Evolutionary conservation across 2,797 vertebrate species (phyloP).

Genomic region (Diceros bicornis): DNA sequence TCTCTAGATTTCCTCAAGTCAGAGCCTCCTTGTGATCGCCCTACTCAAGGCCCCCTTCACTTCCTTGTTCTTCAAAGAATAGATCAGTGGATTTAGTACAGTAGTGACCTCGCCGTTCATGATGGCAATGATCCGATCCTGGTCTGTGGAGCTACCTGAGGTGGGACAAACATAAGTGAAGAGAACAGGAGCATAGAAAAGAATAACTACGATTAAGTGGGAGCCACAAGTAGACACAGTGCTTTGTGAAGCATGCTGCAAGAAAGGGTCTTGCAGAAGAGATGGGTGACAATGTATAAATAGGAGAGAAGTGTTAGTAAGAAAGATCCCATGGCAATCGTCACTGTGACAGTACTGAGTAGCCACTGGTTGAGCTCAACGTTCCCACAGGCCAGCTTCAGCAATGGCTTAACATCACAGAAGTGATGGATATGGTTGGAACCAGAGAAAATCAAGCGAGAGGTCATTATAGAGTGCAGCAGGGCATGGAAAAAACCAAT

Average conservation of each 20-base stretch:
- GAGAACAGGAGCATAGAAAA: conserved; percentile 73
- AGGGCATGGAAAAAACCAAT: conserved; percentile 75
- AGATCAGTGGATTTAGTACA: conserved; percentile 81
- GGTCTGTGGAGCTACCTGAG: conserved; percentile 49
- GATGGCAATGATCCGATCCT: conserved; percentile 68
- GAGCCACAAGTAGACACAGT: conserved; percentile 80
- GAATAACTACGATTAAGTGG: conserved; percentile 73
- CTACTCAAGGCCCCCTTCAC: conserved; percentile 66
- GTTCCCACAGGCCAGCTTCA: conserved; percentile 77
- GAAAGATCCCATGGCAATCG: conserved; percentile 47
- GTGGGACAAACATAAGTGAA: conserved; percentile 69
- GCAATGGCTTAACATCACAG: conserved; percentile 81
- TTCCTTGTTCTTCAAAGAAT: conserved; percentile 80
- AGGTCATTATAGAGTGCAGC: conserved; percentile 72
- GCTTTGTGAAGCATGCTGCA: conserved; percentile 70
- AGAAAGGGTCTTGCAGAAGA: conserved; percentile 70
- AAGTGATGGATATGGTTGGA: conserved; percentile 69
- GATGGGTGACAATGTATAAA: conserved; percentile 72
- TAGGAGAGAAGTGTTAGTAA: conserved; percentile 77
- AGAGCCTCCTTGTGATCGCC: neutral
- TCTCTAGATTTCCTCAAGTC: neutral
- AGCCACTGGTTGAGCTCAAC: conserved; percentile 71
- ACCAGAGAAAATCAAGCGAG: conserved; percentile 71
- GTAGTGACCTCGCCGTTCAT: conserved; percentile 79
- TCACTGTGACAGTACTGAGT: conserved; percentile 67